Evolutionary conservation across 1,140 invertebrate genomes (phyloP).

Genomic region (Eufriesea mexicana): DNA sequence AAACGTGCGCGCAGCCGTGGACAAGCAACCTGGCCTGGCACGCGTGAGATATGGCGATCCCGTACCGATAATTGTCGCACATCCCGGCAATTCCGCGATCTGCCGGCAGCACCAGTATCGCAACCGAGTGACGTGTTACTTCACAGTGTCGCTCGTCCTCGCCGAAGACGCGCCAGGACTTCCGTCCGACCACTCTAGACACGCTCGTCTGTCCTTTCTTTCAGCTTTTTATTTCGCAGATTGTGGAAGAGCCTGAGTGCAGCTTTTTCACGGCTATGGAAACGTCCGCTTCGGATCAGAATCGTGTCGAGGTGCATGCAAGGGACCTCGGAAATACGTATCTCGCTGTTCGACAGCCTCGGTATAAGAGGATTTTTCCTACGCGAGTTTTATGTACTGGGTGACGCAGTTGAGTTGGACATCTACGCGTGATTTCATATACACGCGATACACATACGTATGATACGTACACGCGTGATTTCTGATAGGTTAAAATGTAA

Average conservation of each 20-base stretch:
- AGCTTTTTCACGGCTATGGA: neutral
- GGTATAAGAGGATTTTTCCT: too few species aligned
- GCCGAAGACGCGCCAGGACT: neutral
- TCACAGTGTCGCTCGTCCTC: constrained; percentile 4
- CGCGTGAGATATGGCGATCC: constrained; percentile 77
- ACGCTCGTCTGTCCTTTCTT: too few species aligned
- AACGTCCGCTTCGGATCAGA: neutral
- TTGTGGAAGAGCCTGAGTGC: too few species aligned
- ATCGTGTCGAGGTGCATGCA: too few species aligned
- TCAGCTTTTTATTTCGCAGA: neutral
- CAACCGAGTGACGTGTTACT: constrained; percentile 62
- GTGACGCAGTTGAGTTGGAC: too few species aligned
- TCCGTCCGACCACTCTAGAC: neutral
- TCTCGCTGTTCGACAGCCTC: too few species aligned
- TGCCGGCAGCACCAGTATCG: constrained; percentile 55
- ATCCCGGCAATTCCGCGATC: constrained; percentile 75
- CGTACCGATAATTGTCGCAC: constrained; percentile 78
- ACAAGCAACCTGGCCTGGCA: constrained; percentile 59
- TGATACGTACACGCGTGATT: too few species aligned
- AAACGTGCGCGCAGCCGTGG: constrained; percentile 29
- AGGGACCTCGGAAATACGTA: too few species aligned
- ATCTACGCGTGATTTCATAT: too few species aligned
- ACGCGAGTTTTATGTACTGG: too few species aligned
- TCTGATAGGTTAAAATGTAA: too few species aligned
- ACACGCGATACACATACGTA: too few species aligned